A percentile compares a stretch with the other conserved stretches of the same genome.
phyloP scores from a whole-genome alignment of 37 sponge, comb jelly and placozoan genomes.

The Amphimedon queenslandica region DNA sequence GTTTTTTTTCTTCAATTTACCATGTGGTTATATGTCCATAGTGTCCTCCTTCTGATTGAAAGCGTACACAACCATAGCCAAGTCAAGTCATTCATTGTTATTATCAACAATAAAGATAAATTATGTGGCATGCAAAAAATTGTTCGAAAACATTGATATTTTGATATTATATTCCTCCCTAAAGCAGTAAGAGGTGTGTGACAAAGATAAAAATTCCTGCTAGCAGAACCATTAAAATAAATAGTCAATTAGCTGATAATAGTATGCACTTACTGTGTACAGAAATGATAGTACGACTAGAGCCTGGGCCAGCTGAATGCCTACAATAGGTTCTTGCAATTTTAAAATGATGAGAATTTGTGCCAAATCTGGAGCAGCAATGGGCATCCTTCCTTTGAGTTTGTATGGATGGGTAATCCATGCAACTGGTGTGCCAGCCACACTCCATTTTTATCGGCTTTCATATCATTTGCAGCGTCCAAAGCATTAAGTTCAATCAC shows the following conservation, averaged over 20 bases:
- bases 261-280: background rate
- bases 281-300: background rate
- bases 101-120: no score
- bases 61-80: constrained; percentile 29
- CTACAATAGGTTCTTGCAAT: constrained; percentile 14
- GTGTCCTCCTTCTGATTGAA: constrained; percentile 22
- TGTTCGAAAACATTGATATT: no score
- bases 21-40: constrained; percentile 22
- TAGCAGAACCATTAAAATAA: no score
- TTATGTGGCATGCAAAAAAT: no score
- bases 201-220: no score
- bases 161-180: no score
- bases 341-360: constrained; percentile 32
- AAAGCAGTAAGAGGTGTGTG: no score
- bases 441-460: constrained; percentile 43
- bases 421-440: constrained; percentile 28
- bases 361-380: background rate
- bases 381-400: no score
- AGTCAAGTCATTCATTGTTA: background rate
- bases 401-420: constrained; percentile 11
- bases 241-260: no score
- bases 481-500: constrained; percentile 18
- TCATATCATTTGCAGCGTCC: constrained; percentile 19
- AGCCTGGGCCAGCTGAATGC: constrained; percentile 13
- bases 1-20: background rate